Evolutionary conservation across 2,888 invertebrate species (phyloP).

Genomic region (Acanthoscelides obtectus): DNA sequence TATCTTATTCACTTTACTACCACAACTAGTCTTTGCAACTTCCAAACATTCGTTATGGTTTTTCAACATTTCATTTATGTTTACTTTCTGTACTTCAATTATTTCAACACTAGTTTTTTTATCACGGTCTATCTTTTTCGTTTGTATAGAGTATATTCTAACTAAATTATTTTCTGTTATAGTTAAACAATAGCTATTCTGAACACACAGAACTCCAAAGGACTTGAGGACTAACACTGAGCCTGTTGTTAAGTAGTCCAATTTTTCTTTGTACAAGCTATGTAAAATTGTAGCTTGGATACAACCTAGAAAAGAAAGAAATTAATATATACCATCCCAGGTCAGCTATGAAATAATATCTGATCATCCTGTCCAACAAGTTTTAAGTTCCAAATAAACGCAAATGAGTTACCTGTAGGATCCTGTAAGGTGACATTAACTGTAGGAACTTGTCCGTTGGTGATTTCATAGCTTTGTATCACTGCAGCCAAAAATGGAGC

Average conservation of each 20-base stretch:
- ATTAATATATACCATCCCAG: constrained; percentile 2
- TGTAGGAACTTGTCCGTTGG: constrained; percentile 26
- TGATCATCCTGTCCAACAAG: no score
- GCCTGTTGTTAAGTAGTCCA: constrained; percentile 28
- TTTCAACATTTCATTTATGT: constrained; percentile 12
- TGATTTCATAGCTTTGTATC: constrained; percentile 31
- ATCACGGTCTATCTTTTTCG: background rate
- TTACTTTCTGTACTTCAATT: constrained; percentile 13
- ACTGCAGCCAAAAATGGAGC: constrained; percentile 40
- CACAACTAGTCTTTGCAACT: background rate
- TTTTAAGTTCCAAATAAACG: no score
- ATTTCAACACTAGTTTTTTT: constrained; percentile 11
- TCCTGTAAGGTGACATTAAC: constrained; percentile 36
- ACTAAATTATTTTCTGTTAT: constrained; percentile 38
- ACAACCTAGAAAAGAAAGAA: constrained; percentile 29
- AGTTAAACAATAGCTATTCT: constrained; percentile 33
- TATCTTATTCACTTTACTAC: background rate
- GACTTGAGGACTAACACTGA: constrained; percentile 37
- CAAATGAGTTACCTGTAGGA: constrained; percentile 33
- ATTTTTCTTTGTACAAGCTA: constrained; percentile 35
- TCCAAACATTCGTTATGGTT: constrained; percentile 7
- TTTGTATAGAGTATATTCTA: constrained; percentile 29
- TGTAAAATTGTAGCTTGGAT: constrained; percentile 37
- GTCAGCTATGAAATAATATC: no score
- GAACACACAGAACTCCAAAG: constrained; percentile 33